A percentile compares a stretch with the other conserved stretches of the same genome.
phyloP scores from a whole-genome alignment of 2,113 vertebrate genomes.

The Struthio camelus region DNA sequence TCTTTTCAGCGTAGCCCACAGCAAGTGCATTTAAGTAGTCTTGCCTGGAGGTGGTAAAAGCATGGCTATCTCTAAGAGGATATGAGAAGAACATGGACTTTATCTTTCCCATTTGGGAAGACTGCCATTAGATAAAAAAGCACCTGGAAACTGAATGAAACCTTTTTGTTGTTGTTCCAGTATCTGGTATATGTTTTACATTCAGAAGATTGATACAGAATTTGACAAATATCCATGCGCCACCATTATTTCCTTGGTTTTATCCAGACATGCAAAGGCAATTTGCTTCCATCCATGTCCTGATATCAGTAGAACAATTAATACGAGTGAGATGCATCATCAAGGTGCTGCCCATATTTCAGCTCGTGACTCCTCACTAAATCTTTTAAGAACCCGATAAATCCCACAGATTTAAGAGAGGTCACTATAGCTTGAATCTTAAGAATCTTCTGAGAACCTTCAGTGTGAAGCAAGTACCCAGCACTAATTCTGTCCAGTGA shows the following conservation, averaged over 20 bases:
- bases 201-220: neutral
- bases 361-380: neutral
- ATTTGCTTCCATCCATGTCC: constrained; percentile 2
- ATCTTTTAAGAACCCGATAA: neutral
- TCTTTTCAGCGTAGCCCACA: neutral
- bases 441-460: neutral
- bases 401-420: neutral
- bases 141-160: neutral
- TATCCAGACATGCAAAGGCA: neutral
- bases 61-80: neutral
- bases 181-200: neutral
- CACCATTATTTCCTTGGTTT: neutral
- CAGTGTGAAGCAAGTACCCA: neutral
- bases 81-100: neutral
- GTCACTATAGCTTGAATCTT: neutral
- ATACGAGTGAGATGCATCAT: neutral
- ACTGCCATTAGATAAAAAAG: neutral
- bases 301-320: constrained; percentile 2
- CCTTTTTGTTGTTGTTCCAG: neutral
- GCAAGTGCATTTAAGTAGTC: neutral
- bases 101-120: neutral
- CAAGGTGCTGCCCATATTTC: neutral
- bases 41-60: neutral
- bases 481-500: neutral
- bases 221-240: neutral